Percentiles rank a stretch among this genome's conserved stretches.
These are phyloP conservation scores for Neoarius graeffei DNA, from an alignment of 2,113 vertebrate genomes.

Conservation along the genomic window DNA sequence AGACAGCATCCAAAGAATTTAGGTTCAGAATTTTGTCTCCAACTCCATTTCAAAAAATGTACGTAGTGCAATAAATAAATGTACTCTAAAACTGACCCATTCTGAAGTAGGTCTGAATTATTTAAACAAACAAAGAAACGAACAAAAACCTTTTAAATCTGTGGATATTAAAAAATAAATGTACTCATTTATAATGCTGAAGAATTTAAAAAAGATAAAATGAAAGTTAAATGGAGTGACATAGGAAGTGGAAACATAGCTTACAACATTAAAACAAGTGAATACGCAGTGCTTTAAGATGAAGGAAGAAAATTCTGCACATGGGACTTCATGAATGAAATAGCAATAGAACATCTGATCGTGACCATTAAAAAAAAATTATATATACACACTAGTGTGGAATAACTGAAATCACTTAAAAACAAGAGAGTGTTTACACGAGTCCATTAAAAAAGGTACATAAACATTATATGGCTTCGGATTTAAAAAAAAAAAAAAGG, in stretches of 20 bases:
- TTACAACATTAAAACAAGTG: background rate
- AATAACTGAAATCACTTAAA: background rate
- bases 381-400: background rate
- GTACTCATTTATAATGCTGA: no score
- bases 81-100: background rate
- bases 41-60: background rate
- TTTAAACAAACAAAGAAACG: background rate
- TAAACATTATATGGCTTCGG: background rate
- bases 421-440: background rate
- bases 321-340: constrained; percentile 6
- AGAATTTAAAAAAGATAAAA: background rate
- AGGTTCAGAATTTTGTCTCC: background rate
- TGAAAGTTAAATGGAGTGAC: background rate
- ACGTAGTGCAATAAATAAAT: background rate
- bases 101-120: background rate
- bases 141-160: background rate
- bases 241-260: background rate
- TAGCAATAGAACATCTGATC: background rate
- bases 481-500: background rate
- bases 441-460: background rate
- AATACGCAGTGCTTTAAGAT: background rate
- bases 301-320: background rate
- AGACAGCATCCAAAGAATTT: background rate
- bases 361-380: background rate
- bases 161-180: background rate